Evolutionary conservation across 1,140 invertebrate genomes (phyloP).

Genomic region (Caenorhabditis inopinata): DNA sequence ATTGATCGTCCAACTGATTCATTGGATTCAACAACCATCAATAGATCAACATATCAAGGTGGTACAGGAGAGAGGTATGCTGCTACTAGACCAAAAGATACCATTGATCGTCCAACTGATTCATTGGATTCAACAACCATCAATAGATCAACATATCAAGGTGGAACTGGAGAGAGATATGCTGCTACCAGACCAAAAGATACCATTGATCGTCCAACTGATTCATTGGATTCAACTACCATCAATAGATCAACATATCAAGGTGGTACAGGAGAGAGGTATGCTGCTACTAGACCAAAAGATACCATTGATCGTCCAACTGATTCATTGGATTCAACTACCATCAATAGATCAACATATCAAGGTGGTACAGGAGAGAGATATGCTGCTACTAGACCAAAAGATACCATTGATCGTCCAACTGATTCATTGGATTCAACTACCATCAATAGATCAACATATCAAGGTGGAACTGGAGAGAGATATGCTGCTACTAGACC

Average conservation of each 20-base stretch:
- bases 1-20: not conserved
- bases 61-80: not conserved
- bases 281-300: not conserved
- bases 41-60: not conserved
- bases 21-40: not conserved
- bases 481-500: not conserved
- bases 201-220: not conserved
- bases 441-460: not conserved
- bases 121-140: not conserved
- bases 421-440: not conserved
- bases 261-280: not conserved
- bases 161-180: not conserved
- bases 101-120: not conserved
- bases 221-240: not conserved
- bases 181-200: not conserved
- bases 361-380: not conserved
- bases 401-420: not conserved
- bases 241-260: not conserved
- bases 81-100: not conserved
- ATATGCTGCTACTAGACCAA: not conserved
- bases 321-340: not conserved
- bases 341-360: not conserved
- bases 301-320: not conserved
- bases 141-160: not conserved
- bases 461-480: not conserved